Conservation (phyloP, 2,113 vertebrate genomes). For the Pelobates fuscus region DNA sequence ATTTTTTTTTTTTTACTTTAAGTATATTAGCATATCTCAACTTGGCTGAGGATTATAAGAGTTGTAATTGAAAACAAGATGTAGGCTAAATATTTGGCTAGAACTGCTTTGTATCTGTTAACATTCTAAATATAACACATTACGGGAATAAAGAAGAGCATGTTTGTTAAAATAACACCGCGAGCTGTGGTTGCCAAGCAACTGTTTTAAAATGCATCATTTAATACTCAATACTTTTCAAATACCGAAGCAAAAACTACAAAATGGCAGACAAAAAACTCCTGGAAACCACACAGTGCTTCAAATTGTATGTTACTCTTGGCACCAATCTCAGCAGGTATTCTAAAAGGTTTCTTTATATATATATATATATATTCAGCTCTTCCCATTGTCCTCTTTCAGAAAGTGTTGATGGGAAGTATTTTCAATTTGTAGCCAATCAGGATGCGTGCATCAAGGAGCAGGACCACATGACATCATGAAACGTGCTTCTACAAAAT, state of each 20-base stretch:
- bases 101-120: no score
- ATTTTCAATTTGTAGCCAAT: background rate
- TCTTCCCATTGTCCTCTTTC: background rate
- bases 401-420: background rate
- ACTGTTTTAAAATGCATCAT: no score
- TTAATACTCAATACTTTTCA: slow-evolving; percentile 14
- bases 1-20: no score
- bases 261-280: slow-evolving; percentile 9
- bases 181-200: background rate
- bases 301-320: slow-evolving; percentile 50
- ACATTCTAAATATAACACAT: no score
- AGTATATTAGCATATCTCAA: no score
- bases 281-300: slow-evolving; percentile 27
- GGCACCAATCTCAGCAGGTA: background rate
- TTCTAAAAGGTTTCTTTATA: slow-evolving; percentile 41
- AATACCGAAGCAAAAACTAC: slow-evolving; percentile 34
- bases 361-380: slow-evolving; percentile 43
- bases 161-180: background rate
- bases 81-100: no score
- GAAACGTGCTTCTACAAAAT: no score
- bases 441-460: no score
- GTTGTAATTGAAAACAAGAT: no score
- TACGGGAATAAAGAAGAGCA: no score
- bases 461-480: no score
- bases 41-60: no score